Evolutionary conservation across 2,113 vertebrate genomes (phyloP), one percentile per base, ranked within the genome.

Genomic region (Sapayoa aenigma): DNA sequence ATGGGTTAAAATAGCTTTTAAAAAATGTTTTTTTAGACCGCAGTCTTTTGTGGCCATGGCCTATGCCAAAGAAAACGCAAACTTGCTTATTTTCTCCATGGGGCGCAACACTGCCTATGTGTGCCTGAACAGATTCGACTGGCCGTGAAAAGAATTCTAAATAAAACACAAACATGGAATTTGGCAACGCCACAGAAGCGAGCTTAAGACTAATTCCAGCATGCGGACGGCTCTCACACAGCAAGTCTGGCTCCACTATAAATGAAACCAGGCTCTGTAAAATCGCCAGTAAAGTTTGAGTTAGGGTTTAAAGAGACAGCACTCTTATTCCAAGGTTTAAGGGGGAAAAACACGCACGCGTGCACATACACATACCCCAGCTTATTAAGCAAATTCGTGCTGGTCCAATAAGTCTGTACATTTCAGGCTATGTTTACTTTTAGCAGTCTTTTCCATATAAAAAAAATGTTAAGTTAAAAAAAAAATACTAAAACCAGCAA

Each of bases 191-290:
- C 98, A 98, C 98, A 98, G 98, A 98, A 98, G 98, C 98, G 23
- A 98, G 98, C 98, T 98, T 98, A 98, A 98, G 98, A 98, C 98
- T 98, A 98, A 98, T 98, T 98, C 98, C 98, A 98, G 97, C 98
- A 98, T 98, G 98, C 95, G 97, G 98, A 98, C 97, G 98, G 97
- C 98, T 98, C 98, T 98, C 98, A 98, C 98, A 98, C 97, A 97
- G 98, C 98, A 97, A 98, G 98, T 97, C 98, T 99, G 98, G 98
- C 98, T 99, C 98, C 98, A 98, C 97, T 97, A 97, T 99, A 99
- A 99, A 98, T 98, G 97, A 98, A 99, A 99, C 98, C 99, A 99
- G 98, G 98, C 98, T 95, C 98, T 98, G 98, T 98, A 98, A 98
- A 98, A 98, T 98, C 98, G 98, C 98, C 98, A 98, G 97, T 98